Evolutionary conservation across 2,888 invertebrate genomes (phyloP), one percentile per base, ranked within the genome.

Genomic region (Chalcis sispes): DNA sequence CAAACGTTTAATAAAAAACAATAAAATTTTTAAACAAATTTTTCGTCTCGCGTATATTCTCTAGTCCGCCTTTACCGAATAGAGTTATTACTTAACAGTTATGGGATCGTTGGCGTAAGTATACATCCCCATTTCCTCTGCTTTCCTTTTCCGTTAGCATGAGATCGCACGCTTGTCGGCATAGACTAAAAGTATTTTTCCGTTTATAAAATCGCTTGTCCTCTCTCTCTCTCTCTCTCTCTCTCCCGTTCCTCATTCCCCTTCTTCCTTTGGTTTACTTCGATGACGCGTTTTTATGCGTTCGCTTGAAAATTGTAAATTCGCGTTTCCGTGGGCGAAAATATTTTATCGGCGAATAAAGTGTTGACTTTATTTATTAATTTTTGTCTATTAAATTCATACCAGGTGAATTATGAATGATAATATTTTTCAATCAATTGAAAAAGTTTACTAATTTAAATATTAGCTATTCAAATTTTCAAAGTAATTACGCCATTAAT

Each of bases 91-190:
- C 73, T 75, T 73, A 75, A 79, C 67, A 75, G 62, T 73, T 73
- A 73, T 77, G 73, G 77, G 72, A 75, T 79, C 77, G 69, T 75
- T 79, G 75, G 70, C 71, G 71, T 73, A 77, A 76, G 75, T 72
- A 65, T 32, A 70, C 36, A 23, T 15, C 27, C 18, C 61, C 75
- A 42, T 69, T 46, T 62, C 46, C 48, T 36, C 64, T 25, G 13
- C 58, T 46, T 36, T 36, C 36, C 46, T 36, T 36, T 36, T 69
- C 48, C 20, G 54, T 48, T 65, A 32, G 56, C 32, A n/a, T 46
- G 25, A 15, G 15, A 25, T 70, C 48, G 40, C 23, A 62, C 36
- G 15, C 7, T 42, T 8, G 18, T 27, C 42, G 54, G 29, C 62
- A 67, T 59, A 58, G 36, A 58, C 64, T 50, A 58, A 29, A 59